Conservation (phyloP, 2,113 vertebrate genomes). For the Crotalus tigris region DNA sequence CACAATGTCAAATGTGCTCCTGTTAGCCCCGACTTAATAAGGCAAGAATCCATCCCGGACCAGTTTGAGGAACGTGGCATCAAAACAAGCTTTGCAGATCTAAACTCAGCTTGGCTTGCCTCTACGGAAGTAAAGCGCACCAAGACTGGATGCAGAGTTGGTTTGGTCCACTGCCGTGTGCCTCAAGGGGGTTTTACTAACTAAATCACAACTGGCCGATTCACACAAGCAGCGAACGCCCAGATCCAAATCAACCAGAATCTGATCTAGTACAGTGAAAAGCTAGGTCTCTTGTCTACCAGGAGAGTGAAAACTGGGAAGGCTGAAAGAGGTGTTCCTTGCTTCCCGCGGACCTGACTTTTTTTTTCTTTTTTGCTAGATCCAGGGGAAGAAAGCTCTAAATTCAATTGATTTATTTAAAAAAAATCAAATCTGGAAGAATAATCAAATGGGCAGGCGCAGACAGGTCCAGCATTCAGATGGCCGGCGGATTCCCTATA, state of each 20-base stretch:
- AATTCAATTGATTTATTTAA: not conserved
- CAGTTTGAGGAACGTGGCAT: not conserved
- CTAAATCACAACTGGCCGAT: not conserved
- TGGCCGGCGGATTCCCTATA: not conserved
- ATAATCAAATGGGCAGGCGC: not conserved
- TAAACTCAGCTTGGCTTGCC: not conserved
- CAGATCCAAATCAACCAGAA: not conserved
- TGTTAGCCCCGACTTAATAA: not conserved
- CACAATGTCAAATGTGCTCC: not conserved
- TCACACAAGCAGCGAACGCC: not conserved
- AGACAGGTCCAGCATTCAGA: not conserved
- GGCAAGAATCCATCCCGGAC: not conserved
- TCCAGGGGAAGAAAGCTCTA: not conserved
- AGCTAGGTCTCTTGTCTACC: not conserved
- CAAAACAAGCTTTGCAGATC: not conserved
- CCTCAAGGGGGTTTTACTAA: not conserved
- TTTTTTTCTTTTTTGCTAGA: too few relatives aligned
- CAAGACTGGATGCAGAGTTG: not conserved
- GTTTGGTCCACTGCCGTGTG: not conserved
- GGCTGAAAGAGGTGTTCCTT: not conserved
- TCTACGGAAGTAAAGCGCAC: too few relatives aligned
- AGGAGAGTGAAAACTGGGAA: not conserved
- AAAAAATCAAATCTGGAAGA: not conserved
- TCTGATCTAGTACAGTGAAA: not conserved
- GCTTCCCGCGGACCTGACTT: not conserved